phyloP scores from a whole-genome alignment of 1,140 invertebrate genomes.

The Drosophila orosa region DNA sequence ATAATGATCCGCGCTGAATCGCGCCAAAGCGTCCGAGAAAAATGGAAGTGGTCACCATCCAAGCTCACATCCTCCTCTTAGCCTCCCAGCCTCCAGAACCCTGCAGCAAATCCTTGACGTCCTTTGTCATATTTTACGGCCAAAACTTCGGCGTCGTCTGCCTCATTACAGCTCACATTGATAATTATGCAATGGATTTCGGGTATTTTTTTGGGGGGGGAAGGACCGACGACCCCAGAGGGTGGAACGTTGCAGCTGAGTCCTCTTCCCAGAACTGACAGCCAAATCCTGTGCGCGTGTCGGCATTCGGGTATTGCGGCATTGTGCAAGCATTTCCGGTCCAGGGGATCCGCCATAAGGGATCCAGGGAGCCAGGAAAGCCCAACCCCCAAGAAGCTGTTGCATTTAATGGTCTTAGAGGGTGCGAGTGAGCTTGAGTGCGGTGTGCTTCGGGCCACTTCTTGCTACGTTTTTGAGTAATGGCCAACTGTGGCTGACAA shows the following conservation, averaged over 20 bases:
- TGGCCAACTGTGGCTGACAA: slow-evolving; percentile 72
- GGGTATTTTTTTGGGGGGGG: neutral
- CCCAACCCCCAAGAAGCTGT: slow-evolving; percentile 67
- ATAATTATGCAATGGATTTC: slow-evolving; percentile 71
- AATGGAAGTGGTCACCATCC: slow-evolving; percentile 42
- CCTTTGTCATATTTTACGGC: slow-evolving; percentile 69
- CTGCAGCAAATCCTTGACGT: slow-evolving; percentile 52
- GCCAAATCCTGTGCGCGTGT: slow-evolving; percentile 75
- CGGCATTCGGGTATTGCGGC: slow-evolving; percentile 76
- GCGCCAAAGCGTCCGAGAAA: slow-evolving; percentile 59
- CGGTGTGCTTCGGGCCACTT: slow-evolving; percentile 47
- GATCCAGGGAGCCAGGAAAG: slow-evolving; percentile 19
- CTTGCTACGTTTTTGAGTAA: slow-evolving; percentile 64
- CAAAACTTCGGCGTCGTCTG: slow-evolving; percentile 35
- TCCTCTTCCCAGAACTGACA: slow-evolving; percentile 44
- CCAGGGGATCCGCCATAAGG: slow-evolving; percentile 3
- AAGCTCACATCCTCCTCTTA: slow-evolving; percentile 17
- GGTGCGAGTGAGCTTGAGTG: slow-evolving; percentile 13
- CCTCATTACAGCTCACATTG: slow-evolving; percentile 72
- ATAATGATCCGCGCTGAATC: slow-evolving; percentile 73
- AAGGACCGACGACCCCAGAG: neutral
- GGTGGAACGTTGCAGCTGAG: slow-evolving; percentile 65
- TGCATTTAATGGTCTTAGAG: slow-evolving; percentile 71
- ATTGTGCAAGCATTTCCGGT: slow-evolving; percentile 77
- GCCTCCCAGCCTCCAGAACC: slow-evolving; percentile 26